These are phyloP conservation scores for Mus spicilegus DNA, from an alignment of 2,113 vertebrate species.

Conservation along the genomic window DNA sequence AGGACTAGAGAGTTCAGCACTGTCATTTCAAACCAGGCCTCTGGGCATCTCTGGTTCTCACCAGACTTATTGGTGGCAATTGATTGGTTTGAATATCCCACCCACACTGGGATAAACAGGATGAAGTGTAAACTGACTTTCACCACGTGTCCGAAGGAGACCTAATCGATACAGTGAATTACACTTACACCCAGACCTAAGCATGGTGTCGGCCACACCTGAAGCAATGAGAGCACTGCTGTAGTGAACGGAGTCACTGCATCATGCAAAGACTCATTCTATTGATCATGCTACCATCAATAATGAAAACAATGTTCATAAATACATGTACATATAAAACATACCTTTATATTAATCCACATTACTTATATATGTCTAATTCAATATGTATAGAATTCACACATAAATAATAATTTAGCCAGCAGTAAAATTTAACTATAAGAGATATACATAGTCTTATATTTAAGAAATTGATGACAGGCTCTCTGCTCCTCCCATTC, in stretches of 20 bases:
- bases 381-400: background rate
- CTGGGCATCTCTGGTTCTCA: conserved; percentile 69
- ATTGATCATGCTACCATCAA: conserved; percentile 20
- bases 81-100: conserved; percentile 76
- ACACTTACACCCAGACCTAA: background rate
- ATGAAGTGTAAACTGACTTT: conserved; percentile 62
- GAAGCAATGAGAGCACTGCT: background rate
- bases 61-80: conserved; percentile 78
- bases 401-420: conserved; percentile 67
- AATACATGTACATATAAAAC: background rate
- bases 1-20: background rate
- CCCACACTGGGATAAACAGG: conserved; percentile 80
- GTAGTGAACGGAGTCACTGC: background rate
- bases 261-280: background rate
- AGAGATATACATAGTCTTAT: background rate
- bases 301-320: background rate
- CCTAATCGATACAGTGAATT: conserved; percentile 24
- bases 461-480: background rate
- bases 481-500: background rate
- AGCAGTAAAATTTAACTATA: conserved; percentile 19
- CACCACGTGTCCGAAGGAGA: conserved; percentile 1
- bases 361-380: background rate
- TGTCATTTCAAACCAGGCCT: background rate
- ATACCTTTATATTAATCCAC: background rate
- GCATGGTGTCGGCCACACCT: background rate